Evolutionary conservation across 2,797 vertebrate species (phyloP), one percentile per base, ranked within the genome.

Genomic region (Channallabes apus): DNA sequence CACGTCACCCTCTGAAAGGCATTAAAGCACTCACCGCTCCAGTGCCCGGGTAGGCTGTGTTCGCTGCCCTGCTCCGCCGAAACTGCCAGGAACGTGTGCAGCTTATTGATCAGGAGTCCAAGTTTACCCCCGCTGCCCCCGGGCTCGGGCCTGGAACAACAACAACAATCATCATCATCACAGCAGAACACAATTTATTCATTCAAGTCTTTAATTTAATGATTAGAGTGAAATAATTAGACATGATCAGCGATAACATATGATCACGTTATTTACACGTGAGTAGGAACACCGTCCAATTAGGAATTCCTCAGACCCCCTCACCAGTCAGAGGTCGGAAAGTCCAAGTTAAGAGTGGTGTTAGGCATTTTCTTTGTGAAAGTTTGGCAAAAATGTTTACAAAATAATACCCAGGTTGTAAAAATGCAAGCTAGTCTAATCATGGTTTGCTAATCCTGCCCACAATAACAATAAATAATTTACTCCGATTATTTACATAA

Each of bases 51-150:
- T 29, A 92, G 90, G 87, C 94, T 88, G 88, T 93, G 94, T 92
- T 93, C 95, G 88, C 93, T 86, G 90, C 97, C 97, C 91, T 98
- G 97, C 91, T 96, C 94, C 12, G 96, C 92, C 54, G 97, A 96
- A 73, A 96, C 95, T 91, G 97, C 96, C 94, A 99, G 90, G 91
- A 96, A 99, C 88, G 99, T 96, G 75, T 99, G 97, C 90, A 99
- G 97, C 90, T 97, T 99, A 92, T 96, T 96, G 87, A 99, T 97
- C 93, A 99, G 94, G 3, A 97, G 95, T 93, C 96, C 97, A 92
- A 99, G 95, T 93, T 99, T 99, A 94, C 94, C 97, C 91, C 95
- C 94, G 1, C 82, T 64, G 11, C 82, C 73, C 35, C 68, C 35
- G 2, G 85, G 68, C 3, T 80, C 82, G 12, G 86, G 84, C 79